Base-by-base conservation (phyloP, 2,888 invertebrate genomes). In the Drosophila prolongata region DNA sequence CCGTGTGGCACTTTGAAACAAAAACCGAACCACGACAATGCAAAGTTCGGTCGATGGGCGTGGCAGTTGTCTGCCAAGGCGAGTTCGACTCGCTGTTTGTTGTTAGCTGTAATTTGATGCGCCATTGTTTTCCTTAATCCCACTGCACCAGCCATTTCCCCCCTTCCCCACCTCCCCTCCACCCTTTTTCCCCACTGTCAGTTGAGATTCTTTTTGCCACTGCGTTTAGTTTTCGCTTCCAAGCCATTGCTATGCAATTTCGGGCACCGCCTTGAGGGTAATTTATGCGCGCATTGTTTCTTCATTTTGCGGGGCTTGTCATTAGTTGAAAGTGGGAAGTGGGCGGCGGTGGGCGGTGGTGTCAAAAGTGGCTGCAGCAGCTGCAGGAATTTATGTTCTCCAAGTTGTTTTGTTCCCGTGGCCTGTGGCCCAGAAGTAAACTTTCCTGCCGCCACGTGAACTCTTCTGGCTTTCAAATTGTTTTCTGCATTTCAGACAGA, bases 271-370 rank as follows among this genome's bases (percentile, higher is more conserved):
- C 65, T 59, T 71, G 61, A 54, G 65, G 76, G 74, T 85, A 85
- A 87, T 83, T 85, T 85, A 87, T 87, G 88, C 83, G 70, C 83
- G 75, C 73, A 86, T 85, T 87, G 83, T 85, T 80, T 87, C 75
- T 87, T 82, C 86, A 82, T 82, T 87, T 71, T 71, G 64, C 56
- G 53, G 52, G 56, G 67, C 64, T 68, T 79, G 81, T 81, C 84
- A 83, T 83, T 77, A 80, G 72, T 77, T 79, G 46, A 34, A 42
- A 40, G 47, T 30, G 38, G 52, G 11, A 44, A 6, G 24, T 24
- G 13, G 38, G 38, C 6, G 9, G 24, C 14, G 11, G 10, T 30
- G 46, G 40, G 16, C 16, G 53, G 40, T 13, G 50, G 57, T 56
- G 55, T 16, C 35, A 47, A 54, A 42, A 65, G 64, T 70, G 57